Evolutionary conservation across 2,113 vertebrate species (phyloP).

Genomic region (rabbit (Oryctolagus cuniculus)): mOryCun1.1 NC_091438.1:145069501-145070000

Average conservation of each 20-base stretch:
- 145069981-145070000: too few relatives aligned
- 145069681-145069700: background rate
- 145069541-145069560: too few relatives aligned
- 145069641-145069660: background rate
- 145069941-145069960: too few relatives aligned
- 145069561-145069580: too few relatives aligned
- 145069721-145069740: background rate
- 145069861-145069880: background rate
- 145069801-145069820: slow-evolving; percentile 25
- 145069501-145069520: too few relatives aligned
- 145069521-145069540: too few relatives aligned
- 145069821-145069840: background rate
- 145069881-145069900: slow-evolving; percentile 26
- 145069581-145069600: too few relatives aligned
- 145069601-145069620: background rate
- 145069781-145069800: background rate
- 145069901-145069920: background rate
- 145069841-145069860: slow-evolving; percentile 47
- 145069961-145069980: too few relatives aligned
- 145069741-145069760: background rate
- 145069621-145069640: background rate
- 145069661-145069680: background rate
- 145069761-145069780: background rate
- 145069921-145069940: too few relatives aligned
- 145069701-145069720: background rate